Evolutionary conservation across 1,140 invertebrate species (phyloP).

Genomic region (Papilio glaucus): DNA sequence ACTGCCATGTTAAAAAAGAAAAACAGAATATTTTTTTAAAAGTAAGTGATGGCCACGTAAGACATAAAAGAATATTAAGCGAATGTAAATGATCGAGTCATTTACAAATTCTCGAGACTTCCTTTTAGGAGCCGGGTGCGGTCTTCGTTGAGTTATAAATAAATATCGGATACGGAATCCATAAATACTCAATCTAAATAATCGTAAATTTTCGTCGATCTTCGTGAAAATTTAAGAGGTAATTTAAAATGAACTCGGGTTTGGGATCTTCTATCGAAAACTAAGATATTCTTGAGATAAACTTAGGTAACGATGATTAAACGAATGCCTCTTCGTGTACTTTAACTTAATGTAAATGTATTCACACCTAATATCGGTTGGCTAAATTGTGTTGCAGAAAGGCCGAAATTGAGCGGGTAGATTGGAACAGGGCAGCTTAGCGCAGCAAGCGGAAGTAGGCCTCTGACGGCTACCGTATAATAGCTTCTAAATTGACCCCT

Average conservation of each 20-base stretch:
- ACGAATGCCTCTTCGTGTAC: conserved; percentile 17
- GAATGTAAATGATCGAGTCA: conserved; percentile 51
- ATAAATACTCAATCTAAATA: conserved; percentile 76
- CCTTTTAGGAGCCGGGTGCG: conserved; percentile 46
- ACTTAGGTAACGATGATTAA: conserved; percentile 19
- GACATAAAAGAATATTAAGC: conserved; percentile 40
- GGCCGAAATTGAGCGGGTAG: conserved; percentile 76
- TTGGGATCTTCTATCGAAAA: conserved; percentile 45
- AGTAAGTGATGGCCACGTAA: background rate
- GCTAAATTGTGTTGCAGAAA: conserved; percentile 74
- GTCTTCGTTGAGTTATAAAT: conserved; percentile 66
- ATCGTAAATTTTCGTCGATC: conserved; percentile 65
- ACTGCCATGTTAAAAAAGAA: background rate
- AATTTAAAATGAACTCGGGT: conserved; percentile 63
- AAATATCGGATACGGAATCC: conserved; percentile 70
- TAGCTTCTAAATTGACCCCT: conserved; percentile 81
- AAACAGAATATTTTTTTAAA: background rate
- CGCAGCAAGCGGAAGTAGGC: conserved; percentile 80
- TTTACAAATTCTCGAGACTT: conserved; percentile 58
- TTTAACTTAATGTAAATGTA: conserved; percentile 55
- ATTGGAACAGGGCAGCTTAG: conserved; percentile 79
- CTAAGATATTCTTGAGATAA: conserved; percentile 4
- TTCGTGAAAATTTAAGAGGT: conserved; percentile 67
- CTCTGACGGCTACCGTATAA: conserved; percentile 79
- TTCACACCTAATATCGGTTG: conserved; percentile 64